phyloP scores from a whole-genome alignment of 2,888 invertebrate species.

The Peribatodes rhomboidaria region DNA sequence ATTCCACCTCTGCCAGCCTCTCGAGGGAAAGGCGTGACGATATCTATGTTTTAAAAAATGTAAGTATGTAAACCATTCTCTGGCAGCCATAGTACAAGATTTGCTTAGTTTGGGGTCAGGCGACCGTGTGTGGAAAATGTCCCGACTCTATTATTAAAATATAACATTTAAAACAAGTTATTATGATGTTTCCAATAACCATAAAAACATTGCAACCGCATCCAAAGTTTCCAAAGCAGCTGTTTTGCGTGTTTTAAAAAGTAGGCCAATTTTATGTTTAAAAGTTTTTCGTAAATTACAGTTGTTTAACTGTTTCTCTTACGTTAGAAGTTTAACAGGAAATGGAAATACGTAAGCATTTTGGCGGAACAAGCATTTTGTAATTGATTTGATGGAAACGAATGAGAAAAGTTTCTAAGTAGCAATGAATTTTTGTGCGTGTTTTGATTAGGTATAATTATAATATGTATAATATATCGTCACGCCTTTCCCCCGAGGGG shows the following conservation, averaged over 20 bases:
- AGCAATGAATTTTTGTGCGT: not conserved
- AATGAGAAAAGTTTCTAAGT: conserved; percentile 52
- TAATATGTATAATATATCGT: no score
- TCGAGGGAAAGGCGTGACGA: no score
- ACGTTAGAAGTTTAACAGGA: conserved; percentile 39
- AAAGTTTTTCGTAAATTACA: conserved; percentile 23
- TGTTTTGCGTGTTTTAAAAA: conserved; percentile 34
- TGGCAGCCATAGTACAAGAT: no score
- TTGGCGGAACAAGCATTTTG: conserved; percentile 24
- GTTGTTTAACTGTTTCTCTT: conserved; percentile 28
- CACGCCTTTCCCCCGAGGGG: no score
- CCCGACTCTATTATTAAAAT: no score
- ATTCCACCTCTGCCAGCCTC: no score
- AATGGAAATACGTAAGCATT: conserved; percentile 16
- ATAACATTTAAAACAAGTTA: not conserved
- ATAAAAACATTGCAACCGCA: not conserved
- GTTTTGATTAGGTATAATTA: not conserved
- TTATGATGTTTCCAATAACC: not conserved
- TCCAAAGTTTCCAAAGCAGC: conserved; percentile 10
- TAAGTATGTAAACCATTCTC: no score
- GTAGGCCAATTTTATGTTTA: conserved; percentile 37
- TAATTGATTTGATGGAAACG: conserved; percentile 52
- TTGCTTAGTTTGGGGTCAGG: no score
- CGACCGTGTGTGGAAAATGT: no score
- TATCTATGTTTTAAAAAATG: no score